Conservation (phyloP, 2,113 vertebrate genomes). For the Mystacornis crossleyi region DNA sequence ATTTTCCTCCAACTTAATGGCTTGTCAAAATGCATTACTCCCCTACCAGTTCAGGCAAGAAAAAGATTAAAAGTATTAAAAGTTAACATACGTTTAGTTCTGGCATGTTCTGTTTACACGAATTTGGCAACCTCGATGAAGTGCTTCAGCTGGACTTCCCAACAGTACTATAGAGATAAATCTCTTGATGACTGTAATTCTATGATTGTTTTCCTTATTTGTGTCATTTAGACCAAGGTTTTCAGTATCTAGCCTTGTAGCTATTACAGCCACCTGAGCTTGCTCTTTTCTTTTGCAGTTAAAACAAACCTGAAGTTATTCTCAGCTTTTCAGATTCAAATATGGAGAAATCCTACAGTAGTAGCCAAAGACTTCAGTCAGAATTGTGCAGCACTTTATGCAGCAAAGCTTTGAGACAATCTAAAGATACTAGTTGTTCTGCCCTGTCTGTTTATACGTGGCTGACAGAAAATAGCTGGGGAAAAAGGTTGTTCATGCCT, state of each 20-base stretch:
- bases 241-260: not conserved
- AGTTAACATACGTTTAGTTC: not conserved
- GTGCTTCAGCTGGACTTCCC: not conserved
- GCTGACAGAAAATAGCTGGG: constrained; percentile 4
- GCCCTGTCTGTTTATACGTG: not conserved
- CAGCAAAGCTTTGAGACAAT: not conserved
- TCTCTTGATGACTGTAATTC: not conserved
- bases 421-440: not conserved
- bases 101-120: not conserved
- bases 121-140: not conserved
- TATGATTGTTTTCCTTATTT: not conserved
- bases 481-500: constrained; percentile 35
- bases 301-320: not conserved
- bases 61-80: not conserved
- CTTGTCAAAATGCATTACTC: not conserved
- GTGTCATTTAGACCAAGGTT: not conserved
- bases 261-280: not conserved
- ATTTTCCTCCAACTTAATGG: not conserved
- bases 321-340: not conserved
- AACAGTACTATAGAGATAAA: not conserved
- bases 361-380: not conserved
- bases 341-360: not conserved
- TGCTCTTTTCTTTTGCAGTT: not conserved
- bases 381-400: not conserved
- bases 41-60: not conserved